These are phyloP conservation scores for Hydrozoanthus gracilis DNA, from an alignment of 92 coral and sea anemone genomes.

Conservation along the genomic window DNA sequence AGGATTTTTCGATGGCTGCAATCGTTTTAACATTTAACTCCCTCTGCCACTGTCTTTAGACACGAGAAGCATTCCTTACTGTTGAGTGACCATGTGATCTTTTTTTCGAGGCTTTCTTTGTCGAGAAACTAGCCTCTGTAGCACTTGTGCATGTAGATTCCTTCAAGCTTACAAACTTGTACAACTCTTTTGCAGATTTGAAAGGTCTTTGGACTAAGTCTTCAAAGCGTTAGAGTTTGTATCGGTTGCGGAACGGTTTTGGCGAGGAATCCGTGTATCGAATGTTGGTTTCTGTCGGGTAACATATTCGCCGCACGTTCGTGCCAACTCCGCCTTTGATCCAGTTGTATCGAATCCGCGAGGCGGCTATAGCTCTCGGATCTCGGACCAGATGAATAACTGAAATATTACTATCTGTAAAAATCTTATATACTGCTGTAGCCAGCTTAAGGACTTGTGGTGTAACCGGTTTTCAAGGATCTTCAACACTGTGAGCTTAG, in stretches of 20 bases:
- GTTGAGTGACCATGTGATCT: conserved; percentile 24
- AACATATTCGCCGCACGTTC: conserved; percentile 29
- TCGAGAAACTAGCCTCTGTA: conserved; percentile 11
- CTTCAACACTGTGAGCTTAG: conserved; percentile 29
- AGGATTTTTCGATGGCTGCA: not conserved
- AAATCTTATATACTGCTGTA: conserved; percentile 5
- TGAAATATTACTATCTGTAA: not conserved
- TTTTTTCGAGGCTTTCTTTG: conserved; percentile 25
- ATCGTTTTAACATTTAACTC: conserved; percentile 4
- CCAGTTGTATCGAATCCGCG: conserved; percentile 45
- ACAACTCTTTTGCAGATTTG: conserved; percentile 32
- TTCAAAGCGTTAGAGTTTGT: conserved; percentile 45
- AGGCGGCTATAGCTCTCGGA: conserved; percentile 31
- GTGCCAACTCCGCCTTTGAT: conserved; percentile 17
- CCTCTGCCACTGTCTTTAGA: conserved; percentile 8
- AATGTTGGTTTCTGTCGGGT: conserved; percentile 19
- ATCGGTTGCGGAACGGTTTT: conserved; percentile 14
- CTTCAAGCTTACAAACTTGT: conserved; percentile 46
- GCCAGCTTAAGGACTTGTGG: conserved; percentile 10
- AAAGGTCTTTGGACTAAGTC: conserved; percentile 25
- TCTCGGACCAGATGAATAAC: conserved; percentile 53
- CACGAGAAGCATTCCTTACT: conserved; percentile 16
- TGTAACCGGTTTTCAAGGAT: conserved; percentile 36
- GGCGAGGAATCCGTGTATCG: conserved; percentile 4
- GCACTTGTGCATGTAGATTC: not conserved